Base-by-base conservation (phyloP, 2,113 vertebrate genomes). In the Sylvilagus bachmani region DNA sequence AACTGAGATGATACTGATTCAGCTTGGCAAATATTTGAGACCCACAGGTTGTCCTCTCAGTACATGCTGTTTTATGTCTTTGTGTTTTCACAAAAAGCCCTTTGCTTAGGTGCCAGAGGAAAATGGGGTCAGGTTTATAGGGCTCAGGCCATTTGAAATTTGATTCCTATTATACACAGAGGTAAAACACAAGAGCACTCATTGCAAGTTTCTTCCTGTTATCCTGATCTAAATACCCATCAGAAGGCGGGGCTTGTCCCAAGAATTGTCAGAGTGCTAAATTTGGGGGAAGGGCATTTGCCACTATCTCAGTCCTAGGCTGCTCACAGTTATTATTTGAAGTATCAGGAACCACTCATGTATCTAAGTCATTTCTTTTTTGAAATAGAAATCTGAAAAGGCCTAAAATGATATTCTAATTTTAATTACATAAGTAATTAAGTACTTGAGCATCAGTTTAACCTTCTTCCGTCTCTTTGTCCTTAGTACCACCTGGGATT, bases 401-500 rank as follows among this genome's bases (percentile, higher is more conserved):
- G n/a, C 58, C 36, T 66, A 77, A 33, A 36, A 38, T 33, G 58
- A 73, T 82, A 51, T 7, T 31, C 77, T 36, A 1, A 36, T 33
- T 62, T 17, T 64, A 85, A 14, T 16, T 64, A 31, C 19, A n/a
- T 73, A 51, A 82, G 22, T 25, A 27, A 44, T 64, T 61, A 24
- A 71, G 21, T 73, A 69, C 44, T 79, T 51, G 64, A 8, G 75
- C 53, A 53, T 86, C n/a, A 38, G 13, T 80, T 95, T 96, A 80
- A 97, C 11, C 16, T 62, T 90, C 3, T 97, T 77, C 81, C 8
- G 7, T 94, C 53, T 95, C 94, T 96, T 94, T 49, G 21, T 96
- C 89, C 95, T 77, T 94, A 99, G 99, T 97, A 90, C 69, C 98
- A 64, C 1, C 73, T 99, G 95, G 98, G 99, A n/a, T 95, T 99